Evolutionary conservation across 2,888 invertebrate species (phyloP).

Genomic region (Rutpela maculata): DNA sequence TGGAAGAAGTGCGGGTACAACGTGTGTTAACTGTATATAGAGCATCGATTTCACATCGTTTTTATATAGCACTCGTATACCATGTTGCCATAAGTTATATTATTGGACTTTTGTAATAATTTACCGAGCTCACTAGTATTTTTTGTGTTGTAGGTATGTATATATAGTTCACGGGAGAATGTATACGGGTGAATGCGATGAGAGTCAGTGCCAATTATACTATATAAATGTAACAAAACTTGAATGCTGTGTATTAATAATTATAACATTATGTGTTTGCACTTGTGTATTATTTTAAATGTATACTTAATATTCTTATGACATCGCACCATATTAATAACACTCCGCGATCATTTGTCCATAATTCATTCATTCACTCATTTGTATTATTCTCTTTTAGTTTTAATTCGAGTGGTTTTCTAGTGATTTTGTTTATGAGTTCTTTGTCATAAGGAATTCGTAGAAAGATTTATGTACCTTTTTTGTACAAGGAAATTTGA

Average conservation of each 20-base stretch:
- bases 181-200: conserved; percentile 55
- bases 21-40: conserved; percentile 59
- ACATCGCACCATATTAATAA: conserved; percentile 68
- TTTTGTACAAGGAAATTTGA: conserved; percentile 66
- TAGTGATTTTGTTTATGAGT: conserved; percentile 69
- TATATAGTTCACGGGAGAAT: conserved; percentile 63
- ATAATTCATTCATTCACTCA: conserved; percentile 63
- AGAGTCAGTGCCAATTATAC: conserved; percentile 75
- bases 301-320: conserved; percentile 70
- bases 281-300: conserved; percentile 72
- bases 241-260: conserved; percentile 75
- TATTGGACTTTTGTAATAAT: conserved; percentile 57
- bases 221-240: conserved; percentile 72
- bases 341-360: conserved; percentile 66
- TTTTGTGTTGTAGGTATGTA: conserved; percentile 71
- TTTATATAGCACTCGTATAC: conserved; percentile 68
- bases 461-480: conserved; percentile 67
- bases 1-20: conserved; percentile 38
- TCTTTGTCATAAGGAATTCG: conserved; percentile 66
- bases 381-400: conserved; percentile 56
- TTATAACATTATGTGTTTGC: conserved; percentile 75
- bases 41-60: conserved; percentile 67
- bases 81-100: conserved; percentile 66
- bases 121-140: conserved; percentile 58
- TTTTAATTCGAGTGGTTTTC: conserved; percentile 70